Evolutionary conservation across 2,113 vertebrate species (phyloP), one percentile per base, ranked within the genome.

Genomic region (Phaethornis superciliosus): DNA sequence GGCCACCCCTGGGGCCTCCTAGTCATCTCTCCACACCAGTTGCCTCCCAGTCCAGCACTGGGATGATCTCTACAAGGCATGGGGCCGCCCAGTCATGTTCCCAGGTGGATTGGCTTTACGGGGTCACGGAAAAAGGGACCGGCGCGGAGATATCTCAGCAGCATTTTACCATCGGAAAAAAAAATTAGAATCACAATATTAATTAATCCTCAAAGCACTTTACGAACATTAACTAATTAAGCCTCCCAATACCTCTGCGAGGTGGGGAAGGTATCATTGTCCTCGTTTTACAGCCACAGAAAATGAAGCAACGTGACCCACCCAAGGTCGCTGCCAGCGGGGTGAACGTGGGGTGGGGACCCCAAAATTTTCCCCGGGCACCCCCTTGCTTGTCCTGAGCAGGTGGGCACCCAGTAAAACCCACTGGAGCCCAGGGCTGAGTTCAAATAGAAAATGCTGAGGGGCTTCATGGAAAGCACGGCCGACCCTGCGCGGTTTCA

Each of bases 201-300:
- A 96, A 96, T 96, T 96, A 96, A 96, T 95, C 95, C 96, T 96
- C 96, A 96, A 96, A 96, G 95, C 95, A 90, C 96, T 95, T 93
- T 63, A 93, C 15, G 90, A 93, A 93, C 85, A 96, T 95, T 94
- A 96, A 95, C 95, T 95, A 94, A 96, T 96, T 95, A 96, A 92
- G 80, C 92, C 81, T 94, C 89, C 92, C 94, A 92, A 40, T 37
- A 88, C 91, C 89, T 92, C 86, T 26, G 77, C 6, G 15, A 87
- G 89, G 89, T 89, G 91, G 94, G 90, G 26, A 94, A 93, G 94
- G 93, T 76, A 87, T 49, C 89, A 10, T 0, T 93, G 96, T 59
- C 95, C 95, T 93, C 89, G 1, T 96, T 95, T 87, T 30, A 70
- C 76, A 71, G 94, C 85, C 23, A 60, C 9, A 0, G 77, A 21